phyloP scores from a whole-genome alignment of 2,113 vertebrate genomes.

The Crotalus tigris region DNA sequence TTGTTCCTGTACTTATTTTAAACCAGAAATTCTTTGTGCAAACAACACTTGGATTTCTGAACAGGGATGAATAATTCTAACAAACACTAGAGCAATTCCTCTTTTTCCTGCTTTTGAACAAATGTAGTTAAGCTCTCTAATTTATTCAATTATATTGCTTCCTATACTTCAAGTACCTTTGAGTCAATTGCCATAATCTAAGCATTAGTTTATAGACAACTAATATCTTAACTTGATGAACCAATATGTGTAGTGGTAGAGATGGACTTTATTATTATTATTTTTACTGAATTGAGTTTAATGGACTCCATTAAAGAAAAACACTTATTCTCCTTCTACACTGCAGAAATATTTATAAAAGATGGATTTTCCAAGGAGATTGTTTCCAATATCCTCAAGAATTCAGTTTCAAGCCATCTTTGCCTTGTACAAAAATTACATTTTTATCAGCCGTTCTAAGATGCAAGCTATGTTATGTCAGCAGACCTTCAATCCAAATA shows the following conservation, averaged over 20 bases:
- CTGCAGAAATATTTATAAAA: background rate
- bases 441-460: background rate
- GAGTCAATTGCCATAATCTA: background rate
- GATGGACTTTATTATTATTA: background rate
- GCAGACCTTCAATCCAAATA: background rate
- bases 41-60: background rate
- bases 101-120: background rate
- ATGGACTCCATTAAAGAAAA: background rate
- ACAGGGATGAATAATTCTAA: background rate
- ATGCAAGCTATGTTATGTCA: background rate
- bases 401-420: background rate
- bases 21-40: background rate
- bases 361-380: background rate
- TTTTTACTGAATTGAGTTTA: background rate
- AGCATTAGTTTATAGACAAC: background rate
- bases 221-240: background rate
- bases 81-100: background rate
- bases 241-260: background rate
- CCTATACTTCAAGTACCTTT: background rate
- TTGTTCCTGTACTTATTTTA: background rate
- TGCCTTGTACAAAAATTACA: background rate
- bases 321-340: background rate
- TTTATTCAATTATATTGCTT: background rate
- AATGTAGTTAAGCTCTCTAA: background rate
- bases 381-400: background rate